phyloP scores from a whole-genome alignment of 2,797 vertebrate species.

The Aselliscus stoliczkanus region DNA sequence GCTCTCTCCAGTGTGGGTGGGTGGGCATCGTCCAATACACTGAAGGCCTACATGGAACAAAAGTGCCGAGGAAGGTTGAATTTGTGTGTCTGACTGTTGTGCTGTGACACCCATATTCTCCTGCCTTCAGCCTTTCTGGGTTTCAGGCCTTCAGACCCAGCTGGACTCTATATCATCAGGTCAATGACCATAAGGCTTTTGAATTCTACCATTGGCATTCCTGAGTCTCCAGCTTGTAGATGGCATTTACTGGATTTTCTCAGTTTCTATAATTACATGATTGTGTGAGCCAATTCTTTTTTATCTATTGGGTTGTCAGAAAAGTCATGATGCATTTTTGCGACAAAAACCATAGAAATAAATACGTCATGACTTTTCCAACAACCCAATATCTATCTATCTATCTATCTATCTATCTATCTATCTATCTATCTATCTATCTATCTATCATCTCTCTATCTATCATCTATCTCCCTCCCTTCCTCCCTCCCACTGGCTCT shows the following conservation, averaged over 20 bases:
- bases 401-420: background rate
- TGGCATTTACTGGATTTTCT: background rate
- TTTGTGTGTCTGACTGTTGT: background rate
- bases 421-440: background rate
- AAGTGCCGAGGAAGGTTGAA: background rate
- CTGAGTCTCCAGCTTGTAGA: background rate
- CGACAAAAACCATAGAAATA: too few relatives aligned
- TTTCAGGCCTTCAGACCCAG: background rate
- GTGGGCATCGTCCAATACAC: too few relatives aligned
- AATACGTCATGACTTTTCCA: too few relatives aligned
- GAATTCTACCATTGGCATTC: background rate
- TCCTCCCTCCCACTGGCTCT: background rate
- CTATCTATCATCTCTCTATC: too few relatives aligned
- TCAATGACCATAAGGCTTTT: background rate
- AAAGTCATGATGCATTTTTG: too few relatives aligned
- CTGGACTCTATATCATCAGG: fast-evolving
- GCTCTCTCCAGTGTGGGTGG: background rate
- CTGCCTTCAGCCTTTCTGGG: background rate
- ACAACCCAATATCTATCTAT: too few relatives aligned
- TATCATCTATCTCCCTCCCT: too few relatives aligned
- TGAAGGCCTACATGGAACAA: background rate
- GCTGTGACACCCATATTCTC: background rate
- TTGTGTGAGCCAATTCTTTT: background rate
- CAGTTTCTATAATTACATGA: background rate
- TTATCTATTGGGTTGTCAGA: too few relatives aligned